phyloP scores from a whole-genome alignment of 1,140 invertebrate species.

The Pseudachorutes palmiensis region DNA sequence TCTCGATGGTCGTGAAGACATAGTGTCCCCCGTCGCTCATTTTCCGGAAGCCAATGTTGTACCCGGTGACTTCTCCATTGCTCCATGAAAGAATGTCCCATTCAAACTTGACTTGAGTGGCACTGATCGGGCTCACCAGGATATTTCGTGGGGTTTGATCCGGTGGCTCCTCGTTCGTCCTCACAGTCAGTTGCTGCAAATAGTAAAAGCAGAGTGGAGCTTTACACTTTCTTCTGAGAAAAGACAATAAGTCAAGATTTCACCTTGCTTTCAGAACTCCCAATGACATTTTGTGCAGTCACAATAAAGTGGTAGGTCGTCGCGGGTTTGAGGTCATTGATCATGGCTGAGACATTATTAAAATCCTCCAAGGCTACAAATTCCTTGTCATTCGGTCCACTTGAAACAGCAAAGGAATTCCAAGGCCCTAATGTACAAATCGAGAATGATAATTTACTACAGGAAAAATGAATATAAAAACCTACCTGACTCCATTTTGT shows the following conservation, averaged over 20 bases:
- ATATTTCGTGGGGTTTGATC: constrained; percentile 26
- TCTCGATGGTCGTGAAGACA: constrained; percentile 35
- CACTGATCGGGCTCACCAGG: constrained; percentile 27
- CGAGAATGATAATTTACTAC: background rate
- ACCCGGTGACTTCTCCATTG: constrained; percentile 31
- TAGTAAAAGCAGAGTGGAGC: constrained; percentile 16
- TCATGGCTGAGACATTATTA: constrained; percentile 49
- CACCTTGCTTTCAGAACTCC: constrained; percentile 47
- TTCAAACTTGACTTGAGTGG: constrained; percentile 29
- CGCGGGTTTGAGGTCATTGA: constrained; percentile 47
- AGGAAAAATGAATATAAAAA: background rate
- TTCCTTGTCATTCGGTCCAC: too few relatives aligned
- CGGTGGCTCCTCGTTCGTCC: constrained; percentile 37
- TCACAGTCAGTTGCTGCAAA: constrained; percentile 39
- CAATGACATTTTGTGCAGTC: constrained; percentile 48
- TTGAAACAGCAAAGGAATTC: background rate
- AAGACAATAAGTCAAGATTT: too few relatives aligned
- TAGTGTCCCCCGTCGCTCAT: constrained; percentile 29
- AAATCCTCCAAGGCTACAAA: background rate
- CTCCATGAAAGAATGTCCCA: constrained; percentile 25
- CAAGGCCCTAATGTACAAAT: constrained; percentile 6
- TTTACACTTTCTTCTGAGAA: background rate
- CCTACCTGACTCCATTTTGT: constrained; percentile 39
- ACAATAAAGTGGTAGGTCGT: constrained; percentile 49
- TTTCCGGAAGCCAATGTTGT: constrained; percentile 31